Evolutionary conservation across 1,140 invertebrate species (phyloP), one percentile per base, ranked within the genome.

Genomic region (Ooceraea biroi): DNA sequence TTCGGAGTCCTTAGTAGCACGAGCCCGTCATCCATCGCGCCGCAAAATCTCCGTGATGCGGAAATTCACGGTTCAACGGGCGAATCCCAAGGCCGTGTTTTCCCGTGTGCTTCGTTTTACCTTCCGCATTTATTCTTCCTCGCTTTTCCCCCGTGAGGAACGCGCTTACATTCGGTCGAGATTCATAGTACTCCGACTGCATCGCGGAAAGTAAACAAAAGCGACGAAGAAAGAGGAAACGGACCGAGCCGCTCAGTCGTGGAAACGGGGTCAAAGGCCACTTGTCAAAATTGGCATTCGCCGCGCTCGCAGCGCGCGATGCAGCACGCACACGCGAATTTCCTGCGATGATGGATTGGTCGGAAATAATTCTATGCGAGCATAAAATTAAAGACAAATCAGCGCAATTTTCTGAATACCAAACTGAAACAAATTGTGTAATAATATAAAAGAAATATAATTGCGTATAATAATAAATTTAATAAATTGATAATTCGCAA

Each of bases 141-240:
- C 44, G 41, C 27, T 46, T 61, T 41, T 48, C 22, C 17, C 25
- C 36, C 36, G 36, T 36, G 41, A 8, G 57, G 7, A 12, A 41
- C 25, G 72, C 17, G 44, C 3, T 61, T 30, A 17, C 27, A 27
- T 22, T 36, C 25, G 72, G 22, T 41, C 57, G 72, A 50, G 44
- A 76, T 76, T 76, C 44, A 12, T 17, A 22, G 14, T 63, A 44
- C 27, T 27, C 27, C 58, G 58, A 55, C 27, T 27, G 44, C 27
- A 50, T 65, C 44, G 27, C 27, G 27, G n/a, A 25, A 52, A 63
- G 73, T 76, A 76, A 76, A 76, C 73, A 76, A 76, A 76, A 76
- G 73, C 58, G 44, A 76, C 25, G 57, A 30, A 48, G 72, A 10
- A 61, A 76, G 50, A 69, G 76, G 55, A 78, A 57, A 50, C 30